phyloP scores from a whole-genome alignment of 30 jellyfish, hydroid and myxozoan genomes.

The Aurelia aurita region DNA sequence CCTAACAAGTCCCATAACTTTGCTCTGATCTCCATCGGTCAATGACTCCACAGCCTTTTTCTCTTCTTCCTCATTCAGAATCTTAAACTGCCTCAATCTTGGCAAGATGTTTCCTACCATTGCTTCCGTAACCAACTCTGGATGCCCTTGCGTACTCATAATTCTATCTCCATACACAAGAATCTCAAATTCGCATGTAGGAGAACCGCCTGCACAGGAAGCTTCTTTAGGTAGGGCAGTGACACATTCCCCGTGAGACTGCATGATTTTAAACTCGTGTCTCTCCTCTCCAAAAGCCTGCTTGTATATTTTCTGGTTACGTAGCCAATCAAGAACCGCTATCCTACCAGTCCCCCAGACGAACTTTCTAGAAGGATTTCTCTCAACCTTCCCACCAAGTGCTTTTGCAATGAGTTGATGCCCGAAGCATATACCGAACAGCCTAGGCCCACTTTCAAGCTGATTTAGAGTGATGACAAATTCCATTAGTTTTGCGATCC shows the following conservation, averaged over 20 bases:
- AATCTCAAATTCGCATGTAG: constrained; percentile 58
- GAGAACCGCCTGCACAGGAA: constrained; percentile 43
- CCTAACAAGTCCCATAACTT: constrained; percentile 11
- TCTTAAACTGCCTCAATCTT: constrained; percentile 12
- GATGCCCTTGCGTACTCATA: constrained; percentile 78
- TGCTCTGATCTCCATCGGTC: constrained; percentile 16
- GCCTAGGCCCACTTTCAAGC: constrained; percentile 24
- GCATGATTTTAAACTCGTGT: constrained; percentile 35
- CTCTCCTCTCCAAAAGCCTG: constrained; percentile 2
- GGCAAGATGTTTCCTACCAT: constrained; percentile 58
- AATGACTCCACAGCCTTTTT: constrained; percentile 7
- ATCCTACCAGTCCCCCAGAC: constrained; percentile 65
- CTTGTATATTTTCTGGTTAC: background rate
- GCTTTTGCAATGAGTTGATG: constrained; percentile 93
- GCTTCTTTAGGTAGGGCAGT: constrained; percentile 51
- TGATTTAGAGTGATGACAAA: constrained; percentile 37
- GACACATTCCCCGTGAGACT: constrained; percentile 80
- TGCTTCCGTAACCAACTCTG: constrained; percentile 54
- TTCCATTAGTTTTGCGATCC: constrained; percentile 67
- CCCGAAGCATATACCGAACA: constrained; percentile 91
- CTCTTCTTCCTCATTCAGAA: constrained; percentile 29
- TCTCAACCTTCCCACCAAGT: constrained; percentile 81
- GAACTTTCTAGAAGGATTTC: constrained; percentile 54
- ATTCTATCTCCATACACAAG: constrained; percentile 42
- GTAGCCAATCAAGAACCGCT: constrained; percentile 11